Evolutionary conservation across 2,888 invertebrate genomes (phyloP), one percentile per base, ranked within the genome.

Genomic region (Tuberolachnus salignus): DNA sequence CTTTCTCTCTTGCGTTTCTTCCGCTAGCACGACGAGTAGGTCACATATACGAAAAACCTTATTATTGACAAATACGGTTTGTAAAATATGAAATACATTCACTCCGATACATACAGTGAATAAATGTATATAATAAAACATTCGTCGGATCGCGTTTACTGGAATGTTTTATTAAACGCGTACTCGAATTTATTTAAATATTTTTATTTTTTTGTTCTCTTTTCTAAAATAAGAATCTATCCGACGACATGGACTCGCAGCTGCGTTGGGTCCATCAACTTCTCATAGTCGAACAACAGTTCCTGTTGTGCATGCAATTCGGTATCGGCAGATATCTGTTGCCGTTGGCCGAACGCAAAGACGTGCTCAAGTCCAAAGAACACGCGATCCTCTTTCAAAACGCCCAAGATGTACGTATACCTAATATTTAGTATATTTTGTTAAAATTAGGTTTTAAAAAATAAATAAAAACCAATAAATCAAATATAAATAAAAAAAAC

Each of bases 331-430:
- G 94, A 81, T 94, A 93, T 85, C 91, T 92, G 64, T 89, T 91
- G 0, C 92, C 94, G 0, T 85, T 94, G 82, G 88, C 89, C 8
- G 93, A 94, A 83, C 88, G 92, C 80, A 90, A 90, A 70, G 94
- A 94, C 84, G 88, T 94, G 14, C 90, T 94, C 73, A 89, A 91
- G 2, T 89, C 91, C 1, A 88, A 89, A 72, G 94, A 94, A 84
- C 94, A 94, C 85, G 89, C 91, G 84, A 88, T 91, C 51, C 87
- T 94, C 80, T 94, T 94, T 85, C 94, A 94, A 87, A 94, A 94
- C 86, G 89, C 92, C 83, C 94, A 94, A 85, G 94, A 94, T 88
- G 90, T 64, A 21, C 2, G 51, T 8, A n/a, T n/a, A 16, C 4
- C 8, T 0, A 23, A 26, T 26, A 14, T 6, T 0, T 55, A 55